Conservation (phyloP, 2,113 vertebrate genomes). For the Myotis davidii region DNA sequence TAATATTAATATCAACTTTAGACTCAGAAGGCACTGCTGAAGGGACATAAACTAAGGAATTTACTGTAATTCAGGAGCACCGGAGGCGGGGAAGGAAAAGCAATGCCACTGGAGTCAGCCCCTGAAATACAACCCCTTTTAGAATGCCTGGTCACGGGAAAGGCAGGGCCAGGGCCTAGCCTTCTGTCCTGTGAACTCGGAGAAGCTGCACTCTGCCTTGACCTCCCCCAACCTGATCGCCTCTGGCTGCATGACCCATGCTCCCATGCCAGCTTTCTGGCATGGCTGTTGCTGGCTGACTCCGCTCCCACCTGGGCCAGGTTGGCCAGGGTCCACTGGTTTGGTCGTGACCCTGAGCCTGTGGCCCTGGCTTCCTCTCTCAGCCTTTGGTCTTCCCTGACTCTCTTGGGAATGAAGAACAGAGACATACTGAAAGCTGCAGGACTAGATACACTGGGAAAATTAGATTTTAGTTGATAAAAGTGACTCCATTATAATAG, state of each 20-base stretch:
- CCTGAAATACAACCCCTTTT: background rate
- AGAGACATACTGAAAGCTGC: background rate
- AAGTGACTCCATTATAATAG: background rate
- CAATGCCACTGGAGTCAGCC: background rate
- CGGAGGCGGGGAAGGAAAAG: background rate
- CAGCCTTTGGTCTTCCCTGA: background rate
- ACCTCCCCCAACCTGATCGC: slow-evolving; percentile 1
- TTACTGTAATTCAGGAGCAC: background rate
- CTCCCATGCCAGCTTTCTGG: background rate
- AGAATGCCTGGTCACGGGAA: background rate
- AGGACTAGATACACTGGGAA: background rate
- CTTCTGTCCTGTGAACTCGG: background rate
- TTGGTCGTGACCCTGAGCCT: background rate
- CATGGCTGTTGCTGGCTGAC: background rate
- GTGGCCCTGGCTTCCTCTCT: background rate
- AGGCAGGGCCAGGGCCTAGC: background rate
- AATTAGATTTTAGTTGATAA: background rate
- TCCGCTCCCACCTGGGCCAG: background rate
- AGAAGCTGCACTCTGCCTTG: background rate
- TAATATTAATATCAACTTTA: slow-evolving; percentile 22
- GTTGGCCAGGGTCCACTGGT: background rate
- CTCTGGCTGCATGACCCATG: background rate
- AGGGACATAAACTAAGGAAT: background rate
- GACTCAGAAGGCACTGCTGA: background rate
- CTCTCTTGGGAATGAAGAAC: background rate